Percentiles rank a stretch among this genome's conserved stretches.
phyloP scores from a whole-genome alignment of 2,888 invertebrate genomes.

The Himalopsyche anomala region DNA sequence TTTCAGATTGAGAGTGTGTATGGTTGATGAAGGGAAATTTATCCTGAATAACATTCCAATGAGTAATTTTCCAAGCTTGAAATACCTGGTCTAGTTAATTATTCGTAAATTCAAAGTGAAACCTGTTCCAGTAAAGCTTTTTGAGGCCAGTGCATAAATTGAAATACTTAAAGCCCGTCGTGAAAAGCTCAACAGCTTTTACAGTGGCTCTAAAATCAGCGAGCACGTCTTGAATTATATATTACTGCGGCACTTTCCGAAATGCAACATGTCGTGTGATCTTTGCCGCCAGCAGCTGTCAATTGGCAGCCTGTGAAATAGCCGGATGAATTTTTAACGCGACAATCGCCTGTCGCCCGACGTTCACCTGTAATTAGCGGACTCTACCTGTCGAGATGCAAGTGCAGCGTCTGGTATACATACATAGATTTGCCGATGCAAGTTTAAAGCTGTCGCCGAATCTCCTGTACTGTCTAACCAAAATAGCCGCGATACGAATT shows the following conservation, averaged over 20 bases:
- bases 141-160: background rate
- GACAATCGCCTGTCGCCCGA: conserved; percentile 28
- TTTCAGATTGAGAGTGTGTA: too few species aligned
- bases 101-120: too few species aligned
- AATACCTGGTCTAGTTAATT: too few species aligned
- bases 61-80: too few species aligned
- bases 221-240: conserved; percentile 25
- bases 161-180: background rate
- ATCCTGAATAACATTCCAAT: too few species aligned
- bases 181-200: conserved; percentile 16
- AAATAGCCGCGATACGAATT: background rate
- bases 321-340: conserved; percentile 46
- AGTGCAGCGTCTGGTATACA: background rate
- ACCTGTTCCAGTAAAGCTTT: background rate
- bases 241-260: conserved; percentile 34
- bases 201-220: background rate
- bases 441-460: background rate
- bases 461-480: background rate
- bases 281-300: conserved; percentile 21
- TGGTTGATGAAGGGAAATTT: too few species aligned
- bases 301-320: conserved; percentile 36
- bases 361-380: conserved; percentile 47
- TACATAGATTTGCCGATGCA: background rate
- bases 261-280: conserved; percentile 37
- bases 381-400: conserved; percentile 45